Base-by-base conservation (phyloP, 2,113 vertebrate species). In the Clarias magur region DNA sequence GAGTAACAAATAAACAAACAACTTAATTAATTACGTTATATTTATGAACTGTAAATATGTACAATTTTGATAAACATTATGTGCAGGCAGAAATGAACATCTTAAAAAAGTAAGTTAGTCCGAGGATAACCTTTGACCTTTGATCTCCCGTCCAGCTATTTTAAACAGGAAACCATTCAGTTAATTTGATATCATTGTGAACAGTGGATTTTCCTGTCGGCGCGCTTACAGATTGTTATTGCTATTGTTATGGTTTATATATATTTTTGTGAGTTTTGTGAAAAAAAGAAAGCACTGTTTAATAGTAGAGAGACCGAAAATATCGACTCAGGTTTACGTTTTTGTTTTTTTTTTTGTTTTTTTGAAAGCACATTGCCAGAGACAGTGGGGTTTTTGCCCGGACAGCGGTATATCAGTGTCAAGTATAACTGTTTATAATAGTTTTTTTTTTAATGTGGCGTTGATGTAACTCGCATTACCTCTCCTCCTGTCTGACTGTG, bases 21-120 rank as follows among this genome's bases (percentile, higher is more conserved):
- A 17, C 21, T 34, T 63, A 42, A 67, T 68, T 85, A 83, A 82
- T 85, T 80, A 87, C 92, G 80, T 87, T 93, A 90, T 96, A 95
- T 97, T 97, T 97, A 96, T 96, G 92, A 91, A 91, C 84, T 94
- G 95, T 95, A 96, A 92, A 95, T 96, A 93, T 95, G 93, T 95
- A 93, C 89, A 54, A 93, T 94, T 92, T 87, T 91, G 91, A 89
- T 84, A 84, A 90, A 87, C 84, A 78, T 78, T n/a, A 81, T 62
- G 57, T 81, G 57, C 57, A 85, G 56, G 30, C 72, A 88, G 76
- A 80, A 87, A 87, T 42, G 68, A 80, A 80, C 76, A 82, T 73
- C 82, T 86, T 67, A 65, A 75, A 75, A 88, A 88, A 76, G 16
- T 25, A 42, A 62, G 19, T 17, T 38, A 60, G 79, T 60, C 79